These are phyloP conservation scores for Cryptotis parvus DNA, from an alignment of 2,113 vertebrate species.

Conservation along the genomic window DNA sequence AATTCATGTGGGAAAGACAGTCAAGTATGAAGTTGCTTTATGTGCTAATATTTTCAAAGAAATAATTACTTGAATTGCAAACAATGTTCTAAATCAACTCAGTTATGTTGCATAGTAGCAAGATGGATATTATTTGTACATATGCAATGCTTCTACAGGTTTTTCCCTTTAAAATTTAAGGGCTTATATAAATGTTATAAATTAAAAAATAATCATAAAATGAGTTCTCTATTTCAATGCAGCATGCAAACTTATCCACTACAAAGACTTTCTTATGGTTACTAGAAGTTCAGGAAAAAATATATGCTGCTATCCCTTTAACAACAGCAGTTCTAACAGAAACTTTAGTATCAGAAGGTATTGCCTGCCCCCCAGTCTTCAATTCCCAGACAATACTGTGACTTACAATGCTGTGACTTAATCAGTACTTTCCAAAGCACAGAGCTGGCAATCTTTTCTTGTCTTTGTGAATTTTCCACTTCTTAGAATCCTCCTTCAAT, in stretches of 20 bases:
- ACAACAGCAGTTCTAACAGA: constrained; percentile 38
- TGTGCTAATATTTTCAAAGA: constrained; percentile 37
- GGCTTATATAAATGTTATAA: constrained; percentile 23
- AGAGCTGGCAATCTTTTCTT: constrained; percentile 67
- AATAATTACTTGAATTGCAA: constrained; percentile 40
- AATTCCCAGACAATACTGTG: constrained; percentile 66
- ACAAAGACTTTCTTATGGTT: constrained; percentile 63
- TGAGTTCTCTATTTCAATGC: constrained; percentile 54
- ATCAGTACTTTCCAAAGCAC: constrained; percentile 68
- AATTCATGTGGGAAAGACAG: constrained; percentile 17
- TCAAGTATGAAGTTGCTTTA: neutral
- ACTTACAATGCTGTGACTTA: constrained; percentile 71
- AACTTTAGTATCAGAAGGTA: constrained; percentile 54
- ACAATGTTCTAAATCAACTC: neutral
- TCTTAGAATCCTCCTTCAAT: constrained; percentile 71
- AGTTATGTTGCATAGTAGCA: neutral
- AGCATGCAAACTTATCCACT: neutral
- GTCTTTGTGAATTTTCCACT: constrained; percentile 71
- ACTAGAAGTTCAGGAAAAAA: constrained; percentile 57
- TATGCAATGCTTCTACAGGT: neutral
- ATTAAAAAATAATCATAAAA: constrained; percentile 31
- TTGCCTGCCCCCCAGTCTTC: constrained; percentile 48
- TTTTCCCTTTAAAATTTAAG: neutral
- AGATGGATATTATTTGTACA: constrained; percentile 37
- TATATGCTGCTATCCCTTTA: constrained; percentile 65